Conservation (phyloP, 2,888 invertebrate genomes). For the Tryphoninae sp. region DNA sequence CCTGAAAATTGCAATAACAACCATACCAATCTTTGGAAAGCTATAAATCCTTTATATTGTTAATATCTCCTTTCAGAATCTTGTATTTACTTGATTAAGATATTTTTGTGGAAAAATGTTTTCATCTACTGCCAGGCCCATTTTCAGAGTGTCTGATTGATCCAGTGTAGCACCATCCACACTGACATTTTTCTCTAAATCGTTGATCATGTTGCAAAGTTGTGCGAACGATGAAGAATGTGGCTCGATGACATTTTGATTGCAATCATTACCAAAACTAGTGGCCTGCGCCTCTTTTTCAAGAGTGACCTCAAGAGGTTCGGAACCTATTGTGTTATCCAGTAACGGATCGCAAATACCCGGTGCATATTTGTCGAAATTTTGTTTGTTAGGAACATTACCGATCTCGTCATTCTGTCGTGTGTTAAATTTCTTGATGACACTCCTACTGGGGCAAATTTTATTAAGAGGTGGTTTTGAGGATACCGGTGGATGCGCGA, state of each 20-base stretch:
- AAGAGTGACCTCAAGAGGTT: background rate
- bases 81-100: conserved; percentile 63
- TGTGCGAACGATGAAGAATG: conserved; percentile 73
- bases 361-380: conserved; percentile 34
- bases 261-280: conserved; percentile 68
- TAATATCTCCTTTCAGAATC: background rate
- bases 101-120: conserved; percentile 47
- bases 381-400: conserved; percentile 11
- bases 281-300: conserved; percentile 4
- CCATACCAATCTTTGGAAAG: conserved; percentile 11
- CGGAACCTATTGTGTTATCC: background rate
- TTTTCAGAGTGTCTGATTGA: background rate
- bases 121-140: background rate
- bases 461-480: conserved; percentile 68
- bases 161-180: background rate
- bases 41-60: background rate
- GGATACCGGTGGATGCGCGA: conserved; percentile 68
- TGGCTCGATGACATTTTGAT: conserved; percentile 74
- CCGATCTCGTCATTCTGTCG: background rate
- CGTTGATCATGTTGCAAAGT: conserved; percentile 74
- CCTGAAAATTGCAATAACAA: conserved; percentile 58
- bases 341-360: background rate
- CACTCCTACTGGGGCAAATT: conserved; percentile 33
- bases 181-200: conserved; percentile 70
- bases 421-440: conserved; percentile 34